These are phyloP conservation scores for Hartigia nigra DNA, from an alignment of 2,888 invertebrate genomes.

Conservation along the genomic window DNA sequence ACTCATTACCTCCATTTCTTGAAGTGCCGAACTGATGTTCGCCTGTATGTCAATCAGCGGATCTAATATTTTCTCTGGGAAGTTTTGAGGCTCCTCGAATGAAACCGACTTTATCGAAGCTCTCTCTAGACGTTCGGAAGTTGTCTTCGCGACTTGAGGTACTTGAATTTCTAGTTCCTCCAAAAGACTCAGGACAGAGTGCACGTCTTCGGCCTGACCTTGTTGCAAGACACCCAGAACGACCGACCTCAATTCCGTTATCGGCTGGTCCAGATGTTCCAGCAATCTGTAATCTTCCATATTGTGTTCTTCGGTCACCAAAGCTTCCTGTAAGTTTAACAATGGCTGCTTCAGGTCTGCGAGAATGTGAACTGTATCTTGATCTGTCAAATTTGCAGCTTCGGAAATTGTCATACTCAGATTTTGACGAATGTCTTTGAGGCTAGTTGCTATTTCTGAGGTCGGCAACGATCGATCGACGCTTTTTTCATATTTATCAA, in stretches of 20 bases:
- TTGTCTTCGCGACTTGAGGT: slow-evolving; percentile 10
- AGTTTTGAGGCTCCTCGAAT: slow-evolving; percentile 36
- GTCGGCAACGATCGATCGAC: neutral
- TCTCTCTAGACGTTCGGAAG: slow-evolving; percentile 8
- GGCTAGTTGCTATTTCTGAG: slow-evolving; percentile 5
- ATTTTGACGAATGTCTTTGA: slow-evolving; percentile 16
- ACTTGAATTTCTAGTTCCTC: slow-evolving; percentile 17
- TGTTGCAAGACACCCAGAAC: slow-evolving; percentile 10
- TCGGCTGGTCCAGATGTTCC: slow-evolving; percentile 12
- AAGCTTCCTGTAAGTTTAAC: slow-evolving; percentile 15
- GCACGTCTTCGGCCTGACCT: slow-evolving; percentile 13
- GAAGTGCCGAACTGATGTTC: slow-evolving; percentile 47
- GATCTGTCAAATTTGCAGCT: slow-evolving; percentile 12
- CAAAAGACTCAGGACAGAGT: slow-evolving; percentile 11
- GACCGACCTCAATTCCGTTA: slow-evolving; percentile 14
- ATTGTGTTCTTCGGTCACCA: slow-evolving; percentile 2
- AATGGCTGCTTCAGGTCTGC: slow-evolving; percentile 16
- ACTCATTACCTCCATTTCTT: slow-evolving; percentile 43
- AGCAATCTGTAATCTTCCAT: slow-evolving; percentile 11
- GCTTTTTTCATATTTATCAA: slow-evolving; percentile 11
- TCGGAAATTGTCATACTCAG: slow-evolving; percentile 4
- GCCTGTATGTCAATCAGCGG: slow-evolving; percentile 56
- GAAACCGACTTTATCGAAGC: slow-evolving; percentile 16
- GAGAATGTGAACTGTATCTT: slow-evolving; percentile 12
- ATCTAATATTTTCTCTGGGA: slow-evolving; percentile 55